Evolutionary conservation across 2,888 invertebrate genomes (phyloP).

Genomic region (Tipula unca): DNA sequence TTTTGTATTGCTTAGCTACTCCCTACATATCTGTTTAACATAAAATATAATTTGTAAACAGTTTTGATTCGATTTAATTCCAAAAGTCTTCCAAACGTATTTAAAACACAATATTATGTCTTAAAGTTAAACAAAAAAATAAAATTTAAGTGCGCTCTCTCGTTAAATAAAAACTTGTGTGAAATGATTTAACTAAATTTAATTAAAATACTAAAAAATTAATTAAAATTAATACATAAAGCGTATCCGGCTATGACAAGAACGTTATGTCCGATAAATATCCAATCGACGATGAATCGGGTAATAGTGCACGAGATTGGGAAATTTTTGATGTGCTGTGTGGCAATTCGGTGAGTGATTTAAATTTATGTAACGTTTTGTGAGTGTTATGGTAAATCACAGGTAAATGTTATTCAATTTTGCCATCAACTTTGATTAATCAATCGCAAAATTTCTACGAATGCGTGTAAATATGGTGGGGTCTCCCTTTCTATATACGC

Average conservation of each 20-base stretch:
- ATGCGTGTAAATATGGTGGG: background rate
- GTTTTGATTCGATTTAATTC: background rate
- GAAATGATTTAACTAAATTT: background rate
- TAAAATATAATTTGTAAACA: background rate
- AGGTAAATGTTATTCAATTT: background rate
- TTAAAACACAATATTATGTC: background rate
- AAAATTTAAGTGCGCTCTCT: too few species aligned
- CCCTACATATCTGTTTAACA: background rate
- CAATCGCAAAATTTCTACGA: background rate
- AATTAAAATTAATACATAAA: too few species aligned
- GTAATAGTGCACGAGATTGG: conserved; percentile 61
- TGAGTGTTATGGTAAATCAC: too few species aligned
- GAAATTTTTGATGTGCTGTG: conserved; percentile 61
- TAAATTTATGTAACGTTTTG: background rate
- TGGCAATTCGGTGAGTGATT: conserved; percentile 26
- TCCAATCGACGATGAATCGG: conserved; percentile 26
- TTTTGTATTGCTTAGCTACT: background rate
- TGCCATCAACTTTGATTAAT: background rate
- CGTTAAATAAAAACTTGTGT: background rate
- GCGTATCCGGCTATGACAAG: background rate
- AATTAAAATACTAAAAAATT: background rate
- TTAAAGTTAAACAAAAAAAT: background rate
- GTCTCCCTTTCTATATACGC: background rate
- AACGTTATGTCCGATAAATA: background rate
- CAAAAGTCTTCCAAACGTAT: background rate